Conservation (phyloP, 2,888 invertebrate species). For the Galerucella nymphaeae region DNA sequence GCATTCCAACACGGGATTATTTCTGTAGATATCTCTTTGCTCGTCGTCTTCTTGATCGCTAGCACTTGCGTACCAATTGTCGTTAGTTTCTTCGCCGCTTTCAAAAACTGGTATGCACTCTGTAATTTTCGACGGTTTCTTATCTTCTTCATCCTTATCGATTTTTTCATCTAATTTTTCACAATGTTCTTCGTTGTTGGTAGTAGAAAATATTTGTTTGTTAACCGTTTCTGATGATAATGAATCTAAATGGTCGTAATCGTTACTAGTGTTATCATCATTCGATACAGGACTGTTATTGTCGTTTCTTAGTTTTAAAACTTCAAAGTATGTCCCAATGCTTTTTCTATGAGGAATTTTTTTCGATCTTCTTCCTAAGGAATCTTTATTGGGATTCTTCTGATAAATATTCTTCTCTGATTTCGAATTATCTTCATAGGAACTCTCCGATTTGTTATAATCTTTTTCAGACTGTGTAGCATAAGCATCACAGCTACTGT, state of each 20-base stretch:
- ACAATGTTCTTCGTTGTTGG: slow-evolving; percentile 60
- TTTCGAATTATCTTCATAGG: slow-evolving; percentile 46
- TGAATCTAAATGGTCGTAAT: slow-evolving; percentile 61
- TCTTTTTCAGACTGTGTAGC: slow-evolving; percentile 60
- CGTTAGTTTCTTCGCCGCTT: slow-evolving; percentile 68
- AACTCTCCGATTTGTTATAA: slow-evolving; percentile 53
- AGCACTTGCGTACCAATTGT: slow-evolving; percentile 82
- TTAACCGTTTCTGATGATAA: slow-evolving; percentile 67
- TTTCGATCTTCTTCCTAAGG: slow-evolving; percentile 54
- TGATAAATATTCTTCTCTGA: slow-evolving; percentile 52
- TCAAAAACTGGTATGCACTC: slow-evolving; percentile 66
- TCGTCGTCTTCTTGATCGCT: slow-evolving; percentile 81
- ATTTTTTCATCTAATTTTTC: slow-evolving; percentile 52
- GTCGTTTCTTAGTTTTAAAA: slow-evolving; percentile 62
- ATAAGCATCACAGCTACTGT: slow-evolving; percentile 64
- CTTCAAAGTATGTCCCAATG: slow-evolving; percentile 63
- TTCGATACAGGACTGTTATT: slow-evolving; percentile 65
- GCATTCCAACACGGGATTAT: slow-evolving; percentile 87
- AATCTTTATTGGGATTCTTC: slow-evolving; percentile 59
- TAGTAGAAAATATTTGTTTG: slow-evolving; percentile 67
- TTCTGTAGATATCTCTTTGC: slow-evolving; percentile 76
- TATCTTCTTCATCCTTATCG: slow-evolving; percentile 10
- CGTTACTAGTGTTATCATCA: slow-evolving; percentile 69
- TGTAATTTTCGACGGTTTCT: slow-evolving; percentile 58
- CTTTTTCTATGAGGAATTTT: slow-evolving; percentile 60